Percentiles rank a stretch among this genome's conserved stretches.
Conservation (phyloP, 2,888 invertebrate genomes). For the Drosophila melanosoma region DNA sequence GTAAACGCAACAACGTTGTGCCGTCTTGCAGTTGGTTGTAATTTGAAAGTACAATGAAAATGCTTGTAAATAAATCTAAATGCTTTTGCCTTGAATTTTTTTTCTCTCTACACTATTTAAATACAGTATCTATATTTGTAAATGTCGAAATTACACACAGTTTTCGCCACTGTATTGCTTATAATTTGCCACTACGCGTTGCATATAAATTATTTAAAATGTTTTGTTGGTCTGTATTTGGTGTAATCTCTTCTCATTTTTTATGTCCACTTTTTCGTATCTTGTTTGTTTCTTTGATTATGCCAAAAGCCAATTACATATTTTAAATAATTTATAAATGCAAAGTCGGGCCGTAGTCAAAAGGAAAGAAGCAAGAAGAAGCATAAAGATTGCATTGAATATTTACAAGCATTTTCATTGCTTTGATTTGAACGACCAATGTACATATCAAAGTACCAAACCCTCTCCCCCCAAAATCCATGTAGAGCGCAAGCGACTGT, state of each 20-base stretch:
- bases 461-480: conserved; percentile 8
- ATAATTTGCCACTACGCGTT: conserved; percentile 52
- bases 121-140: conserved; percentile 22
- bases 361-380: conserved; percentile 25
- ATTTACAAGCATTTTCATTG: conserved; percentile 83
- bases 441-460: conserved; percentile 11
- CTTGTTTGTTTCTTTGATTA: conserved; percentile 35
- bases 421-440: conserved; percentile 76
- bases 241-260: conserved; percentile 29
- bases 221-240: conserved; percentile 62
- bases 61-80: conserved; percentile 82
- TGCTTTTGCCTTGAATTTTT: conserved; percentile 63
- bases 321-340: conserved; percentile 76
- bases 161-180: conserved; percentile 26
- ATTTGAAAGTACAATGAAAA: conserved; percentile 82
- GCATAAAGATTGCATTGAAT: conserved; percentile 68
- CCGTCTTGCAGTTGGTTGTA: conserved; percentile 76
- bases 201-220: conserved; percentile 78
- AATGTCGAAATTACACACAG: conserved; percentile 19
- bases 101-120: conserved; percentile 16
- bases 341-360: conserved; percentile 62
- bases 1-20: conserved; percentile 61
- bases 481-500: conserved; percentile 58
- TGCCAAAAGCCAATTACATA: conserved; percentile 66
- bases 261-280: conserved; percentile 8